A percentile compares a stretch with the other conserved stretches of the same genome.
These are phyloP conservation scores for Protomyctophum bolini DNA, from an alignment of 2,113 vertebrate species.

Conservation along the genomic window DNA sequence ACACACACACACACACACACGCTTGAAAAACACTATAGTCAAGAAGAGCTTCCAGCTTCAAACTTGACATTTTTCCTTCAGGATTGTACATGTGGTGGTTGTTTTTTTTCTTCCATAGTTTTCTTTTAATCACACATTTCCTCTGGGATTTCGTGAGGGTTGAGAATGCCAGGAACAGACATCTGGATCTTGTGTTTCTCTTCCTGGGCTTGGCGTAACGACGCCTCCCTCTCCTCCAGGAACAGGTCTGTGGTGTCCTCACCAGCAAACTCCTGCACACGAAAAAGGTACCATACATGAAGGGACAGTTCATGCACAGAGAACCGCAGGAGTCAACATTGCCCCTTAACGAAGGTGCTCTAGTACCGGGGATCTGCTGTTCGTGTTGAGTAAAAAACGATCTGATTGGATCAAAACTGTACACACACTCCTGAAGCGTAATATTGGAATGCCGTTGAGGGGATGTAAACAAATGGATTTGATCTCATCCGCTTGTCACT, in stretches of 20 bases:
- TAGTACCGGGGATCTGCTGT: no score
- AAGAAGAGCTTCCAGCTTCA: constrained; percentile 74
- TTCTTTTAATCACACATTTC: constrained; percentile 91
- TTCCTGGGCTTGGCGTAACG: constrained; percentile 94
- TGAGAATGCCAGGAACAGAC: constrained; percentile 97
- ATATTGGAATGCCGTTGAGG: no score
- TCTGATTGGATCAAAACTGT: no score
- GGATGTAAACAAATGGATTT: no score
- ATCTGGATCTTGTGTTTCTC: constrained; percentile 98
- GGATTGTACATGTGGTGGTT: constrained; percentile 12
- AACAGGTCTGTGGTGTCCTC: constrained; percentile 96
- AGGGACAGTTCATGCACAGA: background rate
- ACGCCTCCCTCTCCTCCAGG: constrained; percentile 93
- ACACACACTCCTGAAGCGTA: no score
- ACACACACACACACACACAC: constrained; percentile 35
- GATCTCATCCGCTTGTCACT: no score
- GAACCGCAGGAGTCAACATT: background rate
- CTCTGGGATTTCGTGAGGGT: constrained; percentile 97
- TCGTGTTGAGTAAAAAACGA: no score
- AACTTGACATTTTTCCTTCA: constrained; percentile 38
- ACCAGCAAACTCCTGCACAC: constrained; percentile 91
- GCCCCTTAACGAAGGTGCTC: no score
- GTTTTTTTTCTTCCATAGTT: background rate
- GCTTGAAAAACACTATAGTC: constrained; percentile 43
- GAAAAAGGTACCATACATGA: constrained; percentile 4